Conservation (phyloP, 2,113 vertebrate genomes). For the Leptobrachium leishanense region DNA sequence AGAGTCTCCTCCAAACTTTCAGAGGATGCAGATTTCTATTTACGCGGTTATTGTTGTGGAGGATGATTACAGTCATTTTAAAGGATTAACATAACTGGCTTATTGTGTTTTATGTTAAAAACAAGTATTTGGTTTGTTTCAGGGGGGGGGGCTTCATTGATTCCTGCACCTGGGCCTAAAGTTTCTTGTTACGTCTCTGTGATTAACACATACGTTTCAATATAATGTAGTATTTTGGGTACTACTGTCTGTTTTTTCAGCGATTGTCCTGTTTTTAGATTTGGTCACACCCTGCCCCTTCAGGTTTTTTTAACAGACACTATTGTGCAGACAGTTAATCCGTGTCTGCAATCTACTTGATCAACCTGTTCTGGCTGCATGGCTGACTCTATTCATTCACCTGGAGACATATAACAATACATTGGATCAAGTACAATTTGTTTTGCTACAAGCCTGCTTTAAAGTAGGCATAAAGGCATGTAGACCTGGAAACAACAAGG, state of each 20-base stretch:
- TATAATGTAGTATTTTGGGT: too few species aligned
- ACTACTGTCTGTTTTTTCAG: neutral
- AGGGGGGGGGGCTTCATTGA: too few species aligned
- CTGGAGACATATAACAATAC: slow-evolving; percentile 40
- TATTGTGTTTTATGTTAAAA: too few species aligned
- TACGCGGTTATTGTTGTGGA: too few species aligned
- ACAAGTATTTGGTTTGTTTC: too few species aligned
- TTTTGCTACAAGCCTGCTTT: slow-evolving; percentile 32
- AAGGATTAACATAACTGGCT: too few species aligned
- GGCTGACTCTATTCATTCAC: slow-evolving; percentile 44
- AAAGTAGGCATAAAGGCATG: slow-evolving; percentile 32
- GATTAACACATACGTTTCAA: too few species aligned
- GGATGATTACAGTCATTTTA: too few species aligned
- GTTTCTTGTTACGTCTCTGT: too few species aligned
- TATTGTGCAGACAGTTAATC: slow-evolving; percentile 45
- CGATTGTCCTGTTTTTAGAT: neutral
- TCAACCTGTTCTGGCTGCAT: slow-evolving; percentile 46
- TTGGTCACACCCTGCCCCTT: slow-evolving; percentile 22
- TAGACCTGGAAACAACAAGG: slow-evolving; percentile 16
- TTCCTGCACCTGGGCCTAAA: too few species aligned
- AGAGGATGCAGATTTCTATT: too few species aligned
- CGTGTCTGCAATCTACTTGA: slow-evolving; percentile 34
- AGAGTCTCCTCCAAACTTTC: too few species aligned
- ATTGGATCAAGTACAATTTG: slow-evolving; percentile 34
- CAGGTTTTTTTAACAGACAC: slow-evolving; percentile 21